Percentiles rank a stretch among this genome's conserved stretches.
Evolutionary conservation across 2,797 vertebrate species (phyloP).

Genomic region (Atherinosoma microstoma): DNA sequence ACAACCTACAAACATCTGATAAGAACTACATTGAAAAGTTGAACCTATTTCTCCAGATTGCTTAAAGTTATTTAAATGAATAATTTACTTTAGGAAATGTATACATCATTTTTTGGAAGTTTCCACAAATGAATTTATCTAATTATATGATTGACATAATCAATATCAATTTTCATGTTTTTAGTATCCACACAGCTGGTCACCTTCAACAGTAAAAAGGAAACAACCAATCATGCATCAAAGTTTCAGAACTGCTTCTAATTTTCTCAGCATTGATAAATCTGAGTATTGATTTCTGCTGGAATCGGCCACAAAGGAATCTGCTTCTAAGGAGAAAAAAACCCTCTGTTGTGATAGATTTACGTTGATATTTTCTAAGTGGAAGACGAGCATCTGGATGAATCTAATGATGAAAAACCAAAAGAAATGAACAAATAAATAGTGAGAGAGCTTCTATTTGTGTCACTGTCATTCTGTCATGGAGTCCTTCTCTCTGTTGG

Average conservation of each 20-base stretch:
- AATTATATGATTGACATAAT: background rate
- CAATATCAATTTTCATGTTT: too few species aligned
- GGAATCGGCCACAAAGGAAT: background rate
- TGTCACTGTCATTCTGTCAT: background rate
- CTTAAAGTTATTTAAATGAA: too few species aligned
- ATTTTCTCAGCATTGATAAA: background rate
- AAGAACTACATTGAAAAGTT: too few species aligned
- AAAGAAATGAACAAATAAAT: background rate
- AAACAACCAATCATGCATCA: background rate
- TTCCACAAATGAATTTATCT: background rate
- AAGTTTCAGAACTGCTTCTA: background rate
- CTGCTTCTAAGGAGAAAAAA: background rate
- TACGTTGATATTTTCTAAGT: background rate
- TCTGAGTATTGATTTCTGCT: background rate
- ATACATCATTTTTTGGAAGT: too few species aligned
- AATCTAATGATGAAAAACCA: background rate
- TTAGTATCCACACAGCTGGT: too few species aligned
- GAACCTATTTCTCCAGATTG: too few species aligned
- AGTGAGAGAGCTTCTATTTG: background rate
- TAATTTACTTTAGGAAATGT: too few species aligned
- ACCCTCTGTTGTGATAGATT: too few species aligned
- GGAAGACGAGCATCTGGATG: background rate
- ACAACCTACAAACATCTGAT: too few species aligned
- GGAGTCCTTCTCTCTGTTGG: constrained; percentile 21
- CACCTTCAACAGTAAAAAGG: background rate